phyloP scores from a whole-genome alignment of 2,797 vertebrate genomes.

The Smutsia temminckii region DNA sequence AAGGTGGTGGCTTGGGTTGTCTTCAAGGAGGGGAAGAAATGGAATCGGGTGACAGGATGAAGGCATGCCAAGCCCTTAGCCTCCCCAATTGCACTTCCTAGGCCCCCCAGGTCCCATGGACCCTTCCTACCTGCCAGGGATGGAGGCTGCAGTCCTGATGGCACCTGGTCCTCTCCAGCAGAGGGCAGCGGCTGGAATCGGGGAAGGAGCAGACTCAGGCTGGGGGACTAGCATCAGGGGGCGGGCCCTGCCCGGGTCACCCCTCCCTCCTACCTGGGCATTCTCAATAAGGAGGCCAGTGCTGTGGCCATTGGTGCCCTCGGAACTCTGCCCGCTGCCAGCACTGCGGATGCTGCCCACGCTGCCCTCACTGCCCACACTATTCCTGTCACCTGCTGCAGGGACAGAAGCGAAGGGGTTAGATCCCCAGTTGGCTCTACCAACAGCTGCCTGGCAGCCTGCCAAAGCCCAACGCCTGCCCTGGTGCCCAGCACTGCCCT shows the following conservation, averaged over 20 bases:
- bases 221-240: not conserved
- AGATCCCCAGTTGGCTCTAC: not conserved
- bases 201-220: not conserved
- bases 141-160: slow-evolving; percentile 64
- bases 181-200: slow-evolving; percentile 81
- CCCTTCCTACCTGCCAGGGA: slow-evolving; percentile 77
- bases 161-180: slow-evolving; percentile 75
- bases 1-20: slow-evolving; percentile 74
- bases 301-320: slow-evolving; percentile 90
- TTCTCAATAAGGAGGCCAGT: slow-evolving; percentile 85
- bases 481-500: not conserved
- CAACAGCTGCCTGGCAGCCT: slow-evolving; percentile 29
- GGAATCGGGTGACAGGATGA: not conserved
- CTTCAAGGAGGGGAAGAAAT: slow-evolving; percentile 52
- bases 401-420: not conserved
- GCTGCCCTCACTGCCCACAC: slow-evolving; percentile 95
- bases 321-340: slow-evolving; percentile 96
- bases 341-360: slow-evolving; percentile 96
- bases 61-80: not conserved
- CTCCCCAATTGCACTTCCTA: not conserved
- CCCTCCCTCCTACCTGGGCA: slow-evolving; percentile 80
- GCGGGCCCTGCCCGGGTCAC: not conserved
- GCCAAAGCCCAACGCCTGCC: not conserved
- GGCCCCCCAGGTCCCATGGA: not conserved
- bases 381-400: slow-evolving; percentile 91